Evolutionary conservation across 2,797 vertebrate genomes (phyloP).

Genomic region (Vultur gryphus): DNA sequence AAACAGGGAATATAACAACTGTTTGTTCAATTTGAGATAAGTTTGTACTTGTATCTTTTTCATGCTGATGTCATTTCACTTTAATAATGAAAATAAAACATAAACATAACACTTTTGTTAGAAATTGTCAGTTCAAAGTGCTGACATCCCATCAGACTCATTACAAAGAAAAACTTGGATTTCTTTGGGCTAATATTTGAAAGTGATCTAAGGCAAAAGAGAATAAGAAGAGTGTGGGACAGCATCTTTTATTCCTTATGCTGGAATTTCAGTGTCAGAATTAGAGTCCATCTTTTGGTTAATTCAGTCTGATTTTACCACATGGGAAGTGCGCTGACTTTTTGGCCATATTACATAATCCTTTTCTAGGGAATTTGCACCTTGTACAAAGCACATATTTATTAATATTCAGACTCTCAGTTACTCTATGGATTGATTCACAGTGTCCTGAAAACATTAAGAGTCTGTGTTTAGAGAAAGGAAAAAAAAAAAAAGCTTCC

Average conservation of each 20-base stretch:
- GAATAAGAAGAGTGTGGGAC: not conserved
- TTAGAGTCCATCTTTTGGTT: not conserved
- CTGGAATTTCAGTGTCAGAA: not conserved
- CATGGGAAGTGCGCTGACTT: accelerated
- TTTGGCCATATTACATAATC: not conserved
- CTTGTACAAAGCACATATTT: not conserved
- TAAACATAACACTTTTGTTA: not conserved
- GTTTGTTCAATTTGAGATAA: slow-evolving; percentile 12
- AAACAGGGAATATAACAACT: not conserved
- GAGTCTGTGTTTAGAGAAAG: not conserved
- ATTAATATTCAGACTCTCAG: not conserved
- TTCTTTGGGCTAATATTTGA: not conserved
- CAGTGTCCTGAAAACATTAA: not conserved
- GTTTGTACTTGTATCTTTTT: not conserved
- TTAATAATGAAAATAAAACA: slow-evolving; percentile 4
- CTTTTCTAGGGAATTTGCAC: not conserved
- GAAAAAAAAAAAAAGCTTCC: not conserved
- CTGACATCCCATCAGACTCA: not conserved
- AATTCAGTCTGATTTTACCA: not conserved
- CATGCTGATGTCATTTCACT: not conserved
- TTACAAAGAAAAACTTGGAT: not conserved
- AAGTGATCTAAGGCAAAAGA: not conserved
- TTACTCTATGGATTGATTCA: not conserved
- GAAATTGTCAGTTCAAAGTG: not conserved
- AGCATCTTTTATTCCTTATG: not conserved